Base-by-base conservation (phyloP, 2,888 invertebrate genomes). In the Amiota mariae region DNA sequence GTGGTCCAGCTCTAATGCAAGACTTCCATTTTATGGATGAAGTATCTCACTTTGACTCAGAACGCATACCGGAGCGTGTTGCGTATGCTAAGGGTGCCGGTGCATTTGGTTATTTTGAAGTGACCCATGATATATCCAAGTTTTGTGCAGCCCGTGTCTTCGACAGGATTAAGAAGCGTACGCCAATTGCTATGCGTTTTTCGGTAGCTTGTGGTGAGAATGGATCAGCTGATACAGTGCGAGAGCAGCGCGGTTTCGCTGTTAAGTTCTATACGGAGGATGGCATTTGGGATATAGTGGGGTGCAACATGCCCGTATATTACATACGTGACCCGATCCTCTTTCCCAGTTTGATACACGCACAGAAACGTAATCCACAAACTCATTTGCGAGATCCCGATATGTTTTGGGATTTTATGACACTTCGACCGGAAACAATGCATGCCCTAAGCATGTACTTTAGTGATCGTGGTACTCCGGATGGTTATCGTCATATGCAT, bases 331-430 rank as follows among this genome's bases (percentile, higher is more conserved):
- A 98, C 89, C 96, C 98, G 0, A 91, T 95, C 18, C 91, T 96
- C 70, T 99, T 99, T 91, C 96, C 98, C 12, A 96, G 95, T 87
- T 98, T 99, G 87, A 97, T 99, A 83, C 98, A 98, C 89, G 97
- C 98, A 0, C 98, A 98, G 89, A 99, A 98, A 89, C 93, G 98
- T 79, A 98, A 99, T 89, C 99, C 99, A 0, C 94, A 93, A 63
- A 96, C 96, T 0, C 95, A 96, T 87, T 91, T 98, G 61, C 97
- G 97, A 91, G 98, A 98, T 91, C 91, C 95, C 2, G 95, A 98
- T 87, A 97, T 97, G 97, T 96, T 97, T 88, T 98, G 98, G 98
- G 98, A 98, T 89, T 98, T 98, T 88, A 92, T 97, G 80, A 93
- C 95, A 0, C 91, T 98, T 68, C 92, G 98, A 61, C 97, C 97